Base-by-base conservation (phyloP, 2,888 invertebrate genomes). In the Polietes domitor region DNA sequence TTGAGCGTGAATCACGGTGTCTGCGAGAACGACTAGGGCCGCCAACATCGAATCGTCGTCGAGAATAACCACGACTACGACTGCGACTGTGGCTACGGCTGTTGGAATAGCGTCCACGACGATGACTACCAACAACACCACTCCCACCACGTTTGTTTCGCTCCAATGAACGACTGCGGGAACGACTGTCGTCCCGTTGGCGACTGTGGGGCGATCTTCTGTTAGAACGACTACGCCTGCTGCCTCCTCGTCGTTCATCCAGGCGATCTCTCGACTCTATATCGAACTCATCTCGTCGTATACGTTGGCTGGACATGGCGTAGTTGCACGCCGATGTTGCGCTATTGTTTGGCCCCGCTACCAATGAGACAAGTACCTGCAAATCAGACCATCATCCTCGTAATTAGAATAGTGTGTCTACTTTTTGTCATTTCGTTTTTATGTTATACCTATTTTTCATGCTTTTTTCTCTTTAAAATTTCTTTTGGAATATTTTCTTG, bases 281-380 rank as follows among this genome's bases (percentile, higher is more conserved):
- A 24, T 86, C 79, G 47, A 85, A 82, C n/a, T 87, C 85, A 50
- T 87, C 87, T 10, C 87, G 87, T 50, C 86, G 87, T 72, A 86
- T 86, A 19, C 88, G 88, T 28, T 85, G 78, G 76, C 87, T 80
- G 77, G 88, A 80, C 85, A 88, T 87, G 81, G 77, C 85, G 83
- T 58, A 65, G 41, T n/a, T 55, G 19, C 17, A 3, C 17, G 41
- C 50, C 41, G 17, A 5, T 41, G 58, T 82, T 77, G 21, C 77
- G 41, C n/a, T n/a, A n/a, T n/a, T n/a, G n/a, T n/a, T 72, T 37
- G 7, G 1, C 9, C 2, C 41, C 17, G 63, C 32, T 63, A 17
- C 28, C 65, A 12, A 24, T 43, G 21, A 24, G 68, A 19, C n/a
- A 2, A 15, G 63, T 58, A 85, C 82, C 80, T 85, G 85, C 74